A percentile compares a stretch with the other conserved stretches of the same genome.
These are phyloP conservation scores for Galbula dea DNA, from an alignment of 2,113 vertebrate genomes.

Conservation along the genomic window DNA sequence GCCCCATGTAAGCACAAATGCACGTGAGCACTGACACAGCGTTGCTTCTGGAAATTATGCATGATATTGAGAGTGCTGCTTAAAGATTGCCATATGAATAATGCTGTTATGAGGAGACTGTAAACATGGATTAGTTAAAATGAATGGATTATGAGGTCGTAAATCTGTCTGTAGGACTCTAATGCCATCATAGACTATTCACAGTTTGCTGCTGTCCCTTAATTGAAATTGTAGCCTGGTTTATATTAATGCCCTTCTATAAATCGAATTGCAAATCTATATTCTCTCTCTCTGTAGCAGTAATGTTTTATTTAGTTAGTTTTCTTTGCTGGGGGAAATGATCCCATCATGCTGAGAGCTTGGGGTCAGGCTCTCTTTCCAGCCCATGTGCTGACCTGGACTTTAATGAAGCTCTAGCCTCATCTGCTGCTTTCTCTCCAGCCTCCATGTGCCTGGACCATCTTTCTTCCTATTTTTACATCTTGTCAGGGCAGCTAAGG, in stretches of 20 bases:
- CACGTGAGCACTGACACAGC: accelerated
- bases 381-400: not conserved
- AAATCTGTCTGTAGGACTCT: conserved; percentile 65
- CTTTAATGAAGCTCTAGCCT: not conserved
- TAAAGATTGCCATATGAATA: conserved; percentile 59
- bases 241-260: conserved; percentile 57
- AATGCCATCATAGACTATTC: conserved; percentile 49
- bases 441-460: not conserved
- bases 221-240: conserved; percentile 60
- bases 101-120: conserved; percentile 59
- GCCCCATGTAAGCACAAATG: not conserved
- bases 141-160: conserved; percentile 62
- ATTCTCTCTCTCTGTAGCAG: not conserved
- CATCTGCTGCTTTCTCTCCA: not conserved
- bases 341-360: not conserved
- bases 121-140: conserved; percentile 66
- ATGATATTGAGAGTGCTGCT: conserved; percentile 9
- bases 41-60: conserved; percentile 23
- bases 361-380: not conserved
- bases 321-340: conserved; percentile 13
- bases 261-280: conserved; percentile 49
- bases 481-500: not conserved
- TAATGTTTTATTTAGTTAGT: conserved; percentile 53
- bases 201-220: conserved; percentile 57
- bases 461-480: not conserved